phyloP scores from a whole-genome alignment of 2,888 invertebrate species.

The Galerucella nymphaeae region DNA sequence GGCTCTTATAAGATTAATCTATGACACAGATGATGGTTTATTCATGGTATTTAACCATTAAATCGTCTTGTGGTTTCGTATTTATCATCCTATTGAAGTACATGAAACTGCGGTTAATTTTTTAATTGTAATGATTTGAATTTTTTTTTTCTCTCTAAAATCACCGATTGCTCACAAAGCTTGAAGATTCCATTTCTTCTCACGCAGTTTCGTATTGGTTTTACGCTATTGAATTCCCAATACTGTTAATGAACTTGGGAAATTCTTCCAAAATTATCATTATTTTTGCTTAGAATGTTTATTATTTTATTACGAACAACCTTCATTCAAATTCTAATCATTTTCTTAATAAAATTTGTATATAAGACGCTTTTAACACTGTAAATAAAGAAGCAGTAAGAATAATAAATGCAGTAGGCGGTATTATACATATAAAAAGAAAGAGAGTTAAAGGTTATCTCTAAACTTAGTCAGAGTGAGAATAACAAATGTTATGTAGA shows the following conservation, averaged over 20 bases:
- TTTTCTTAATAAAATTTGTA: neutral
- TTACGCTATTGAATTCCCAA: conserved; percentile 29
- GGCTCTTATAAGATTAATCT: conserved; percentile 17
- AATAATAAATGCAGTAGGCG: conserved; percentile 26
- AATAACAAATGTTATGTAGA: conserved; percentile 47
- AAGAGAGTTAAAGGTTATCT: conserved; percentile 38
- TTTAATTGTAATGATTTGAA: conserved; percentile 34
- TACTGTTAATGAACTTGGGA: conserved; percentile 10
- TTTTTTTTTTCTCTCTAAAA: conserved; percentile 23
- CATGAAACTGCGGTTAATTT: conserved; percentile 34
- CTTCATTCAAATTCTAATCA: neutral
- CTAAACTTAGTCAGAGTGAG: conserved; percentile 33
- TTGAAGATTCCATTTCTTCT: conserved; percentile 28
- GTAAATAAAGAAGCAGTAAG: neutral
- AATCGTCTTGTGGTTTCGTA: conserved; percentile 51
- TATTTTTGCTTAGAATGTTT: neutral
- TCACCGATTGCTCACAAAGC: conserved; percentile 24
- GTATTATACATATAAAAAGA: conserved; percentile 27
- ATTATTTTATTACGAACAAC: neutral
- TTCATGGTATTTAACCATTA: conserved; percentile 52
- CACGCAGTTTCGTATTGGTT: conserved; percentile 33
- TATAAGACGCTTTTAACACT: neutral
- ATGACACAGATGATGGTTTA: conserved; percentile 46
- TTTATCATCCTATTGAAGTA: conserved; percentile 29
- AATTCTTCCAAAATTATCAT: neutral